phyloP scores from a whole-genome alignment of 2,113 vertebrate genomes.

The Pseudopodoces humilis region DNA sequence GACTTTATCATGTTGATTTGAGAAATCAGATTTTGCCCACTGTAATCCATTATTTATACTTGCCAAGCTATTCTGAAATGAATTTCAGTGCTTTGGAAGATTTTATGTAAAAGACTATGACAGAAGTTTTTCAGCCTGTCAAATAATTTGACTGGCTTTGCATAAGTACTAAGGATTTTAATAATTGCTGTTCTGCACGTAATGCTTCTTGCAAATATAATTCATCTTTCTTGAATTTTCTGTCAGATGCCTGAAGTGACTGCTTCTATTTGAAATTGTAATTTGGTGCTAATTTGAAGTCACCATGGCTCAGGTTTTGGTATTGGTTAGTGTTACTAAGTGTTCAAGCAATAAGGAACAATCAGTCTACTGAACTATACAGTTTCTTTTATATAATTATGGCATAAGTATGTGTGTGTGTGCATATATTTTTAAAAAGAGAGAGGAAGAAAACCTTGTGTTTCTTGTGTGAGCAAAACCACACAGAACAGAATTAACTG shows the following conservation, averaged over 20 bases:
- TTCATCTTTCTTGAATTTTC: not conserved
- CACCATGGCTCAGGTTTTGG: not conserved
- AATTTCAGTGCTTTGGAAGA: not conserved
- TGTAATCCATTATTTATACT: slow-evolving; percentile 14
- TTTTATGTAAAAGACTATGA: slow-evolving; percentile 8
- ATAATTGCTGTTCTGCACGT: not conserved
- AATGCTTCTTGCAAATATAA: not conserved
- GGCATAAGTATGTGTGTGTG: too few relatives aligned
- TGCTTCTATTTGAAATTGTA: slow-evolving; percentile 7
- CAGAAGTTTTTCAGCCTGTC: slow-evolving; percentile 30
- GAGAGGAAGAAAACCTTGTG: not conserved
- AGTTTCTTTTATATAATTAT: not conserved
- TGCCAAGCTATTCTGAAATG: not conserved
- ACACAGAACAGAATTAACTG: not conserved
- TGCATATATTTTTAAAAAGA: not conserved
- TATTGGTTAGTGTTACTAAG: not conserved
- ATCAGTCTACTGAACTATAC: not conserved
- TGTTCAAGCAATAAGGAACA: not conserved
- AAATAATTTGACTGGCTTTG: slow-evolving; percentile 9
- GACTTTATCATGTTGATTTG: not conserved
- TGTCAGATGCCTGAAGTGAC: not conserved
- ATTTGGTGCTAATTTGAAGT: not conserved
- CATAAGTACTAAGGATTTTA: slow-evolving; percentile 19
- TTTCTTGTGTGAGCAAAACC: not conserved
- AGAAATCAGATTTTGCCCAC: slow-evolving; percentile 1